phyloP scores from a whole-genome alignment of 2,113 vertebrate genomes.

The Dicerorhinus sumatrensis region DNA sequence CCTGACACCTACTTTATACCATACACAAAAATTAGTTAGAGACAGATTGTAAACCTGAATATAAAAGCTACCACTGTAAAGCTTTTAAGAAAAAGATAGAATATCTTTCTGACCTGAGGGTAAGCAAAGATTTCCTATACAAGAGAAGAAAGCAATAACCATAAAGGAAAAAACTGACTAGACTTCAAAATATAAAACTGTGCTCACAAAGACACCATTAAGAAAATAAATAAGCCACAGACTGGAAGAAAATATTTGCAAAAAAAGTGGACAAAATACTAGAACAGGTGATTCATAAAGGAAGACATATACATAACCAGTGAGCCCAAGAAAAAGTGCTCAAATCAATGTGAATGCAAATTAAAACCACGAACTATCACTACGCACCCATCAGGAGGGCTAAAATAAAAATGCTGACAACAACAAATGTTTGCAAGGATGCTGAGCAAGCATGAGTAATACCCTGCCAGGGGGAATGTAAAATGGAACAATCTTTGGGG shows the following conservation, averaged over 20 bases:
- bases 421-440: background rate
- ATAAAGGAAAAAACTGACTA: background rate
- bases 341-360: background rate
- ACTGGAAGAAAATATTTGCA: background rate
- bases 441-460: background rate
- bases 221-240: background rate
- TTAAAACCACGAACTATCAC: background rate
- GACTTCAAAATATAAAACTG: background rate
- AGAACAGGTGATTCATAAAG: background rate
- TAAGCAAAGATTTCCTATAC: background rate
- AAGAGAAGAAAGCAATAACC: background rate
- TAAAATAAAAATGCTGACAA: background rate
- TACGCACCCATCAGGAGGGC: background rate
- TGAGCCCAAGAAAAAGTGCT: background rate
- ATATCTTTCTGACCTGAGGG: background rate
- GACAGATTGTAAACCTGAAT: background rate
- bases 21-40: background rate
- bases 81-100: background rate
- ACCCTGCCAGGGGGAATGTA: background rate
- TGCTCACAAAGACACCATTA: background rate
- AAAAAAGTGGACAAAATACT: background rate
- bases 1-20: background rate
- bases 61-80: background rate
- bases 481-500: background rate
- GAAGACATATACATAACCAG: background rate